A percentile compares a stretch with the other conserved stretches of the same genome.
Evolutionary conservation across 1,140 invertebrate species (phyloP).

Genomic region (Sinonovacula constricta): DNA sequence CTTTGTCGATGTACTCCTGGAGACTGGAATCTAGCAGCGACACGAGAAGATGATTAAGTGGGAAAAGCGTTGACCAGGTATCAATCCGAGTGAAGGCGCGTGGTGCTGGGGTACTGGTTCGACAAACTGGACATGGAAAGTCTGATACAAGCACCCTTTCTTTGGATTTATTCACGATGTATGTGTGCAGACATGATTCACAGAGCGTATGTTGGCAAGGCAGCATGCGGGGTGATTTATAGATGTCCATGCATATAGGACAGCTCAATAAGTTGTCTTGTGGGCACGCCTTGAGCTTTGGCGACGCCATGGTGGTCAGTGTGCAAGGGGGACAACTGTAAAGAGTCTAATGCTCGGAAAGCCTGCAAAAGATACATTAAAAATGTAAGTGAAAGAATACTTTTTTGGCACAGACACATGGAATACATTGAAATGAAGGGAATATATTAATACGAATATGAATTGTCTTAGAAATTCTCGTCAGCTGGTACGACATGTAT

Average conservation of each 20-base stretch:
- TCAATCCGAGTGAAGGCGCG: conserved; percentile 46
- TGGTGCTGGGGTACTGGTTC: conserved; percentile 34
- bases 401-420: too few relatives aligned
- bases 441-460: too few relatives aligned
- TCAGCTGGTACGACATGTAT: too few relatives aligned
- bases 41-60: conserved; percentile 39
- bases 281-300: conserved; percentile 16
- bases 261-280: conserved; percentile 45
- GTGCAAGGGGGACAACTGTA: too few relatives aligned
- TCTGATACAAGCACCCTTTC: conserved; percentile 43
- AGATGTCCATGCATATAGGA: conserved; percentile 49
- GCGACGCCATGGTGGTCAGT: conserved; percentile 21
- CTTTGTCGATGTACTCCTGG: conserved; percentile 34
- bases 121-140: conserved; percentile 42
- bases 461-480: too few relatives aligned
- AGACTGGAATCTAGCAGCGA: conserved; percentile 42
- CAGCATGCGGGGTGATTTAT: conserved; percentile 42
- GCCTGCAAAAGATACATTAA: too few relatives aligned
- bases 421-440: too few relatives aligned
- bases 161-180: conserved; percentile 42
- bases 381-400: too few relatives aligned
- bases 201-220: conserved; percentile 47
- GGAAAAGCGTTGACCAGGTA: conserved; percentile 40
- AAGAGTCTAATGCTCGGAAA: too few relatives aligned
- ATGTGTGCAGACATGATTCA: conserved; percentile 45